phyloP scores from a whole-genome alignment of 2,113 vertebrate genomes.

The Pomatostomus ruficeps region DNA sequence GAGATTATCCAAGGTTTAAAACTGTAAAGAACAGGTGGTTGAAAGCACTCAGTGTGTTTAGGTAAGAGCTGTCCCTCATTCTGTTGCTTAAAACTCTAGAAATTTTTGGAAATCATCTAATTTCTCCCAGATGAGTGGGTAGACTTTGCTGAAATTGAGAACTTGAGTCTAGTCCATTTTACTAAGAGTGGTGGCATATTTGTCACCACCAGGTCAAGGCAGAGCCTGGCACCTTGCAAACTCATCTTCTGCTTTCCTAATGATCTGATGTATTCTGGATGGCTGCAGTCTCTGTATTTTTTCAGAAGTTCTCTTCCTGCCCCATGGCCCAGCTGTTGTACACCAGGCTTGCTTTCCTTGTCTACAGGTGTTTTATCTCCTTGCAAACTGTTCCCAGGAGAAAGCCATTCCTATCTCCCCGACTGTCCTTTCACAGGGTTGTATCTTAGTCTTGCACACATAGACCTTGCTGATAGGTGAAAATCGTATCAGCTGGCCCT shows the following conservation, averaged over 20 bases:
- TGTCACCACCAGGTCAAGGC: neutral
- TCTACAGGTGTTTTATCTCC: neutral
- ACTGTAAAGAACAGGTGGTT: neutral
- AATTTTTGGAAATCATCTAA: neutral
- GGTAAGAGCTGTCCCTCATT: neutral
- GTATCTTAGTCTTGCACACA: neutral
- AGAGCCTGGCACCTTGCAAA: neutral
- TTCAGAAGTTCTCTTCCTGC: neutral
- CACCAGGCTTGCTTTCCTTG: fast-evolving
- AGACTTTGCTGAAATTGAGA: neutral
- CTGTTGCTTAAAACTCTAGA: neutral
- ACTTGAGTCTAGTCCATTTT: neutral
- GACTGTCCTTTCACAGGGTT: neutral
- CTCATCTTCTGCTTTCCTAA: neutral
- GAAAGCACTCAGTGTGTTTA: neutral
- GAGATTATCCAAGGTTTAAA: neutral
- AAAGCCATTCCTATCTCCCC: neutral
- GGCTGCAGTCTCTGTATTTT: neutral
- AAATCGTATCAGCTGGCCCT: neutral
- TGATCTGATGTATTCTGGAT: neutral
- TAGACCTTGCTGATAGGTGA: neutral
- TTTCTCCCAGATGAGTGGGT: neutral
- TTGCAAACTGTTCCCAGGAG: neutral
- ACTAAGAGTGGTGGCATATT: neutral
- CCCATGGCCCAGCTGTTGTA: fast-evolving